Percentiles rank a stretch among this genome's conserved stretches.
Conservation (phyloP, 2,888 invertebrate species). For the Archaeoteleia sp. region DNA sequence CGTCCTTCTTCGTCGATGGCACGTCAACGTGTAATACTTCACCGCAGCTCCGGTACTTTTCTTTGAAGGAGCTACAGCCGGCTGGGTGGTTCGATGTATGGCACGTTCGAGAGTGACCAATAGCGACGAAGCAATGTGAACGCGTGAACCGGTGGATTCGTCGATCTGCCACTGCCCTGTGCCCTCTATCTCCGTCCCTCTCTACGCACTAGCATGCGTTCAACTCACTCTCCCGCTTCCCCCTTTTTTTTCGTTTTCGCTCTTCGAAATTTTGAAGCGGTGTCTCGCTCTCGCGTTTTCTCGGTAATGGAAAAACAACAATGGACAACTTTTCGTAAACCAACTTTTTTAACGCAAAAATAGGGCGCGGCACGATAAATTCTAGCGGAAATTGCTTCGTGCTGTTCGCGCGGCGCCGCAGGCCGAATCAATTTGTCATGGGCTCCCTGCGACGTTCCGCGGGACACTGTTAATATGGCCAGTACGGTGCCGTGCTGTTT, state of each 20-base stretch:
- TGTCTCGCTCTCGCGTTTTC: neutral
- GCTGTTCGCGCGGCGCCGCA: slow-evolving; percentile 16
- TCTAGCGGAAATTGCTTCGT: neutral
- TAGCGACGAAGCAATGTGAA: slow-evolving; percentile 35
- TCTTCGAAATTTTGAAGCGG: neutral
- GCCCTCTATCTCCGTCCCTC: slow-evolving; percentile 23
- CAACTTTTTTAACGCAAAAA: neutral
- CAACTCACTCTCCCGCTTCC: slow-evolving; percentile 4
- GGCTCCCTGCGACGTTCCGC: slow-evolving; percentile 31
- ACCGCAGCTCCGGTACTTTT: slow-evolving; percentile 8
- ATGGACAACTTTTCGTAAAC: too few species aligned
- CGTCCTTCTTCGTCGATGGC: slow-evolving; percentile 30
- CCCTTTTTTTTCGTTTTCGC: neutral
- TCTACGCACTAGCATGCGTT: slow-evolving; percentile 2
- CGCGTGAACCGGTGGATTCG: slow-evolving; percentile 42
- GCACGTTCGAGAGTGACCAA: slow-evolving; percentile 42
- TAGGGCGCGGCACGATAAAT: slow-evolving; percentile 13
- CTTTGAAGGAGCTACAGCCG: slow-evolving; percentile 22
- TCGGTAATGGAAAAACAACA: too few species aligned
- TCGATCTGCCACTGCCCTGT: slow-evolving; percentile 28
- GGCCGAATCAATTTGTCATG: slow-evolving; percentile 17
- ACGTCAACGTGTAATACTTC: slow-evolving; percentile 27
- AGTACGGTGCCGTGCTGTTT: slow-evolving; percentile 1
- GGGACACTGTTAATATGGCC: slow-evolving; percentile 14
- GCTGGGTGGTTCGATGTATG: slow-evolving; percentile 47